Evolutionary conservation across 2,797 vertebrate genomes (phyloP), one percentile per base, ranked within the genome.

Genomic region (Alosa sapidissima): DNA sequence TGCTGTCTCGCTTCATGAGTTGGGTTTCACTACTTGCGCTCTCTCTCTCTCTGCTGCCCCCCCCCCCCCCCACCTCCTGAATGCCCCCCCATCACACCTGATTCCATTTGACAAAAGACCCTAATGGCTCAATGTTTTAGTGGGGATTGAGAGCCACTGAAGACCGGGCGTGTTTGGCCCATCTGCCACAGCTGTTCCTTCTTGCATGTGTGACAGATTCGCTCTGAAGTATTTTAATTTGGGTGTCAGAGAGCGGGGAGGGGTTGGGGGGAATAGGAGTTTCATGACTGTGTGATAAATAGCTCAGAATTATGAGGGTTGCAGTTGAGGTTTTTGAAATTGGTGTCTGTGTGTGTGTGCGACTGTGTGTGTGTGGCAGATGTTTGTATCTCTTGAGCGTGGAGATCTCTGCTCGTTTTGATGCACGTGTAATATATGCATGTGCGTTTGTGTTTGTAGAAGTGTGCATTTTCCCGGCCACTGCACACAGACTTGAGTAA

Each of bases 81-180:
- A 41, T 72, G 87, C 81, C 85, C 86, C 84, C 88, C 75, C 86
- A 90, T 92, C 89, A 89, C 89, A 91, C 89, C 91, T 90, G 87
- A 91, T 90, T 92, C 89, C 89, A 83, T 91, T 81, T 90, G 89
- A 92, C 88, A 91, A 91, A 92, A 88, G 88, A 82, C 89, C 83
- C 88, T 88, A 90, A 87, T 88, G 88, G 86, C 87, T 89, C 86
- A 88, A 88, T 91, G 87, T 90, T 89, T 91, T 89, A 88, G 82
- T 86, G 86, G 89, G 85, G 87, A 84, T 65, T 89, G 88, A 87
- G 84, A 88, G 85, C 81, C 54, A 81, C 86, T 82, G 84, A 84
- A 86, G 83, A 83, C 85, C 85, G 84, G 86, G 85, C 82, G 81
- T 75, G 82, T 51, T 24, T n/a, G 72, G 72, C 51, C 86, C 87